These are phyloP conservation scores for Platycercus adscitus DNA, from an alignment of 2,113 vertebrate genomes.

Conservation along the genomic window DNA sequence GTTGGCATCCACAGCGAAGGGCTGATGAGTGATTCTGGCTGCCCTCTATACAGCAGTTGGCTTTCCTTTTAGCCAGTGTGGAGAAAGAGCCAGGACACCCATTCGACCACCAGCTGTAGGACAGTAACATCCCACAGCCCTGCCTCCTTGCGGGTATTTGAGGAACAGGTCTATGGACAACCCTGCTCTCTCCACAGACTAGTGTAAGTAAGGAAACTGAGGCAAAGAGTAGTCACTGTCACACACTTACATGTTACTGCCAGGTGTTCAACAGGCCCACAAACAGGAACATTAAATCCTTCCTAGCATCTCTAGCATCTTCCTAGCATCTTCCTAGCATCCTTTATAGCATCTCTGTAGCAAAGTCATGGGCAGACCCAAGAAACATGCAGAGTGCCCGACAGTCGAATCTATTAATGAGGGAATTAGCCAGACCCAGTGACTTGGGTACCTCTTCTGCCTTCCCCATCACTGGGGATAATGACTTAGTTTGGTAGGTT, in stretches of 20 bases:
- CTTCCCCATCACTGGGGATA: not conserved
- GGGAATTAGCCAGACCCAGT: not conserved
- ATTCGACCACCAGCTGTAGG: not conserved
- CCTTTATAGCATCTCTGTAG: fast-evolving
- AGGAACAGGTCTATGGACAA: not conserved
- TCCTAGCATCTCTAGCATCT: no score
- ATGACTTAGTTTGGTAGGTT: not conserved
- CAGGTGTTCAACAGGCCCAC: no score
- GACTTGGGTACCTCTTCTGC: not conserved
- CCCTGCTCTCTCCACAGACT: not conserved
- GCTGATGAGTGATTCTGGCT: not conserved
- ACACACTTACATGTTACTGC: not conserved
- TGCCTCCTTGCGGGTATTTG: not conserved
- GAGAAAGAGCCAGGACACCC: not conserved
- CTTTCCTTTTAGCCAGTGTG: fast-evolving
- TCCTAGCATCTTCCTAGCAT: no score
- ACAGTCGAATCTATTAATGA: not conserved
- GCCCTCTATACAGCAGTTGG: not conserved
- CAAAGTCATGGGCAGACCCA: not conserved
- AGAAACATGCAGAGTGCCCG: fast-evolving
- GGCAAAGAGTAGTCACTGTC: not conserved
- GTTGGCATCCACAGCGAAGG: not conserved
- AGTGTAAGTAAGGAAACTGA: not conserved
- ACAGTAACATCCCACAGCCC: not conserved
- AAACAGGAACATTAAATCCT: not conserved